These are phyloP conservation scores for Carassius gibelio DNA, from an alignment of 2,113 vertebrate genomes.

Conservation along the genomic window DNA sequence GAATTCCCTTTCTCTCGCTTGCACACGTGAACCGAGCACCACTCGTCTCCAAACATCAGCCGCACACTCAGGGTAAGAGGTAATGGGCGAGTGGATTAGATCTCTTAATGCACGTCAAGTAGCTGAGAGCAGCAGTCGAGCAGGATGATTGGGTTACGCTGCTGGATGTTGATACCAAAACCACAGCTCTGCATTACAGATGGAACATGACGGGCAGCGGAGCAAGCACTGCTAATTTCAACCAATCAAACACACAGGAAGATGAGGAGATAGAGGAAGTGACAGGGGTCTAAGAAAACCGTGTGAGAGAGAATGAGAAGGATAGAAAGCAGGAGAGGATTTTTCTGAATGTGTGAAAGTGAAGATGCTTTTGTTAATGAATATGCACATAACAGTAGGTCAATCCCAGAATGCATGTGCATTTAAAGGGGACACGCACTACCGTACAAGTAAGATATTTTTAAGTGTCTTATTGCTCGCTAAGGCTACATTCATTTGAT, in stretches of 20 bases:
- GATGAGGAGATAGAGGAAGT: constrained; percentile 29
- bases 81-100: constrained; percentile 48
- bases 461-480: too few relatives aligned
- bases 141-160: constrained; percentile 52
- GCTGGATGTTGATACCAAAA: constrained; percentile 49
- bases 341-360: neutral
- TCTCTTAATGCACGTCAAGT: constrained; percentile 52
- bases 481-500: neutral
- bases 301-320: neutral
- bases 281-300: neutral
- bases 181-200: constrained; percentile 55
- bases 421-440: neutral
- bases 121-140: constrained; percentile 50
- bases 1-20: neutral
- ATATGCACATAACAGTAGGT: neutral
- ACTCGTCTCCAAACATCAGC: neutral
- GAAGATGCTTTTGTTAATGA: neutral
- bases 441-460: neutral
- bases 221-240: constrained; percentile 41
- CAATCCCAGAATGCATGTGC: neutral
- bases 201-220: constrained; percentile 43
- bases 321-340: neutral
- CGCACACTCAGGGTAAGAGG: constrained; percentile 36
- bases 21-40: neutral
- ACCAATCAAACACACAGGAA: constrained; percentile 22